These are phyloP conservation scores for Phoenoteleia sp. DNA, from an alignment of 2,888 invertebrate species.

Conservation along the genomic window DNA sequence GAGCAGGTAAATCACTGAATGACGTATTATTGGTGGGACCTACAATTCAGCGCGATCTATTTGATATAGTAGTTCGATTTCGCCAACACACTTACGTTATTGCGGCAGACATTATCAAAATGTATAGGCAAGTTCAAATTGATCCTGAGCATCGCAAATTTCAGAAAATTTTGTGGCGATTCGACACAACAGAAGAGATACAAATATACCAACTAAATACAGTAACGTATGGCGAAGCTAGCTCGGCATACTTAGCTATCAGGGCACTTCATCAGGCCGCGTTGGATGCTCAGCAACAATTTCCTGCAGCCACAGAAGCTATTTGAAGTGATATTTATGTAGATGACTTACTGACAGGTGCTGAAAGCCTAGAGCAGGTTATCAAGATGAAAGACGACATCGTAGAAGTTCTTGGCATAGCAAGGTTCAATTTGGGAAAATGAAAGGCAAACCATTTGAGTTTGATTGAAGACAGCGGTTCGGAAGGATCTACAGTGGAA, in stretches of 20 bases:
- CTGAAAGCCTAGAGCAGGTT: no score
- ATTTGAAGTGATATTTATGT: not conserved
- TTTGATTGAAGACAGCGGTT: no score
- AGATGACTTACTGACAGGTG: not conserved
- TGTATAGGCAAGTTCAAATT: slow-evolving; percentile 75
- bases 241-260: slow-evolving; percentile 26
- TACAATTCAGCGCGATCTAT: slow-evolving; percentile 20
- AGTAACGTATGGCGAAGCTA: slow-evolving; percentile 47
- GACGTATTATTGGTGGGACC: slow-evolving; percentile 22
- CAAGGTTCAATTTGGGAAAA: not conserved
- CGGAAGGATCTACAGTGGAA: no score
- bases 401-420: not conserved
- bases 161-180: slow-evolving; percentile 79
- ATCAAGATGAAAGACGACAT: not conserved
- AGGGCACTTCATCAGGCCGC: slow-evolving; percentile 11
- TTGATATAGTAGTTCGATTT: slow-evolving; percentile 73
- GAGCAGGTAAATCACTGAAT: not conserved
- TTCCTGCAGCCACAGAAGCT: not conserved
- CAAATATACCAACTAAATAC: slow-evolving; percentile 57
- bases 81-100: slow-evolving; percentile 72
- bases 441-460: slow-evolving; percentile 29
- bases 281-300: not conserved
- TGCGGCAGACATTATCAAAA: slow-evolving; percentile 80
- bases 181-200: slow-evolving; percentile 34
- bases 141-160: slow-evolving; percentile 65